Base-by-base conservation (phyloP, 2,888 invertebrate genomes). In the Polydrusus cervinus region DNA sequence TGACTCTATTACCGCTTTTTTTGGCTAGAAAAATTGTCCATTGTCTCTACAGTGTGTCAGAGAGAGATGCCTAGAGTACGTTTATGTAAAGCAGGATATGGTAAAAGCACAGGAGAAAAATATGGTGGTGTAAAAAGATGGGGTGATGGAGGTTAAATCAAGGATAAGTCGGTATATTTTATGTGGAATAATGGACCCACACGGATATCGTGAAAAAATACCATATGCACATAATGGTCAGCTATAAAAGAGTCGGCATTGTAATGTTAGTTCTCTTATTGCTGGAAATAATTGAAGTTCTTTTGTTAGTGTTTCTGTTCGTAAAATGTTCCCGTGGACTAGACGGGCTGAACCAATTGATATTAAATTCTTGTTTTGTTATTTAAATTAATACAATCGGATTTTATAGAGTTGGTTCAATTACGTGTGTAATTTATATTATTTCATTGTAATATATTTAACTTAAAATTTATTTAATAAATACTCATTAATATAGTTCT, bases 171-270 rank as follows among this genome's bases (percentile, higher is more conserved):
- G 11, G 74, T 57, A 76, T 76, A 75, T 74, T 77, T 77, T 77
- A 71, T 20, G 13, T 30, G 51, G 47, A 75, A 79, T 78, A 82
- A 82, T 82, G 78, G 81, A 81, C 82, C 82, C 82, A 82, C 81
- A 71, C 77, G 78, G 75, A 79, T 77, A 77, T 72, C 61, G 73
- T 70, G 68, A 74, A 77, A 80, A 82, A 80, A 79, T 78, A 81
- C 78, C 82, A 81, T 82, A 80, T 82, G 81, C 77, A 76, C 78
- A 79, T 81, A 81, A 82, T 82, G 82, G 81, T 79, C 82, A 82
- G 71, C 73, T 68, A 72, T 70, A 74, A 71, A 76, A 70, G 64
- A 72, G 72, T 72, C 75, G 75, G 74, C 61, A 47, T 73, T 67
- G 67, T 67, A 53, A 34, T 53, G 67, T 53, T 18, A 18, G 18